Percentiles rank a stretch among this genome's conserved stretches.
Conservation (phyloP, 92 coral and sea anemone species). For the Meandrina meandrites region DNA sequence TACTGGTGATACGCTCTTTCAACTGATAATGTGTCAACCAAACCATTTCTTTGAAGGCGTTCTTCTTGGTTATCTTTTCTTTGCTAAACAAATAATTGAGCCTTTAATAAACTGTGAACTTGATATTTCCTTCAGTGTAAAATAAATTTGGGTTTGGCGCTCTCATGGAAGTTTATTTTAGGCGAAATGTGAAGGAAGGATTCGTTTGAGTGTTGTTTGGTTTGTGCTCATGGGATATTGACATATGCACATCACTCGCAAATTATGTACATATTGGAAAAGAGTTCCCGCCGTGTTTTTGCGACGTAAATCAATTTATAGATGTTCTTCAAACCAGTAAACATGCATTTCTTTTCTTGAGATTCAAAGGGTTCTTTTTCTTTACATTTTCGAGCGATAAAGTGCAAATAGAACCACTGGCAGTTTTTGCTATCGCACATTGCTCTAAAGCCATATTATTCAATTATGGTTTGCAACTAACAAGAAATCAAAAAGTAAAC, state of each 20-base stretch:
- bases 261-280: constrained; percentile 14
- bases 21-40: constrained; percentile 56
- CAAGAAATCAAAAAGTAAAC: constrained; percentile 15
- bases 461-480: constrained; percentile 5
- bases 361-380: background rate
- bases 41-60: constrained; percentile 18
- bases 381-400: background rate
- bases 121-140: constrained; percentile 31
- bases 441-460: background rate
- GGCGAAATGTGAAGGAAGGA: constrained; percentile 24
- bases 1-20: constrained; percentile 46
- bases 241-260: constrained; percentile 31
- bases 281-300: constrained; percentile 18
- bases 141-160: constrained; percentile 42
- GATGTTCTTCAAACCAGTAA: background rate
- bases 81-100: constrained; percentile 37
- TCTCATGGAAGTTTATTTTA: constrained; percentile 42
- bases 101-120: constrained; percentile 43
- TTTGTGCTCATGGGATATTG: constrained; percentile 29
- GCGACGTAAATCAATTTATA: background rate
- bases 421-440: background rate
- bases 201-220: constrained; percentile 38
- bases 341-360: background rate
- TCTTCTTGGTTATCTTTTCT: constrained; percentile 28
- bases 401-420: background rate